Base-by-base conservation (phyloP, 2,888 invertebrate species). In the Tetranychus piercei region DNA sequence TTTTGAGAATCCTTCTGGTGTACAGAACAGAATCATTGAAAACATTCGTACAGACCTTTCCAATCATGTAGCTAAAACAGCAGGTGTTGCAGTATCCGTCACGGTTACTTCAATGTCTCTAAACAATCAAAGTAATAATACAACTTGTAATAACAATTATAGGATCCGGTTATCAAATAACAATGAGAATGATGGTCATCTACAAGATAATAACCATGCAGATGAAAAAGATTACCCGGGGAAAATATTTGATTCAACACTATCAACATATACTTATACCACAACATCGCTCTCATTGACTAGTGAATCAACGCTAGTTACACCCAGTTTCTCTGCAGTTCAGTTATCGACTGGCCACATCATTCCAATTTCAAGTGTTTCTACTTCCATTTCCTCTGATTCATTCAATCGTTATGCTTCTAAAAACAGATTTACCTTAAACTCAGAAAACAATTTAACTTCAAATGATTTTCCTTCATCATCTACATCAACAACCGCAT, bases 1-100 rank as follows among this genome's bases (percentile, higher is more conserved):
- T 75, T 83, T 96, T 76, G 94, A 94, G 81, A 71, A 55, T 18
- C 75, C 75, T 55, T 76, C 78, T 9, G 78, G 78, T 34, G 77
- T 78, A 18, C 78, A 77, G 71, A 78, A 77, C 45, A 77, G 74
- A 76, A 77, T 77, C 6, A 64, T 73, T 67, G 67, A 75, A 71
- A 73, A 71, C 44, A 34, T 75, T 22, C 45, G 67, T 43, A 20
- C 45, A 44, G 75, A 75, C 11, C 23, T 75, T 34, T 45, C 72
- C 20, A 55, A 75, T 44, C 66, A 67, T 66, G 44, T 23, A n/a
- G n/a, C 6, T 43, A 75, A 23, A 23, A 74, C n/a, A 34, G 70
- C 44, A 43, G 20, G 74, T 55, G 22, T 65, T 45, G 15, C 20
- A 34, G 71, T 44, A 43, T 71, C 43, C 65, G 34, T 23, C 15